phyloP scores from a whole-genome alignment of 2,797 vertebrate species.

The Cetoscarus ocellatus region DNA sequence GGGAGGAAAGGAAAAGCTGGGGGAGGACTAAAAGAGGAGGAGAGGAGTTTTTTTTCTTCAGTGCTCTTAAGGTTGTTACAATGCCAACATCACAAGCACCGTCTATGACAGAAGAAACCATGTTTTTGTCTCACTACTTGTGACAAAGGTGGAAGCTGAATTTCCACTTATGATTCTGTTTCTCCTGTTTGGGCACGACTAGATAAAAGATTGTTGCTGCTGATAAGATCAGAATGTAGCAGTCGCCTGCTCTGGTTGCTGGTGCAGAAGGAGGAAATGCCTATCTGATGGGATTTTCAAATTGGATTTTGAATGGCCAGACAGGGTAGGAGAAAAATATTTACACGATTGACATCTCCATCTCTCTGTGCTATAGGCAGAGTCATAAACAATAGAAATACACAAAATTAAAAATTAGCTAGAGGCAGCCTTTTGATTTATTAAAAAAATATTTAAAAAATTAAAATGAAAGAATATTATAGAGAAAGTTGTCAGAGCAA shows the following conservation, averaged over 20 bases:
- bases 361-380: constrained; percentile 45
- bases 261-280: constrained; percentile 81
- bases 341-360: constrained; percentile 73
- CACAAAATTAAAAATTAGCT: constrained; percentile 38
- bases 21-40: constrained; percentile 62
- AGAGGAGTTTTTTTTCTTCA: constrained; percentile 59
- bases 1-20: constrained; percentile 42
- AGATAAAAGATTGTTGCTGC: constrained; percentile 81
- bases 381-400: constrained; percentile 50
- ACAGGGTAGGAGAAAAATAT: constrained; percentile 73
- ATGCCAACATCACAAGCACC: constrained; percentile 40
- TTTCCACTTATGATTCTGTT: constrained; percentile 71
- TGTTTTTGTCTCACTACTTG: constrained; percentile 45
- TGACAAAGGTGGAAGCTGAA: constrained; percentile 67
- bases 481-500: too few species aligned
- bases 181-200: constrained; percentile 85
- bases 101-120: constrained; percentile 25
- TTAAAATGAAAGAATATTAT: too few species aligned
- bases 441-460: too few species aligned
- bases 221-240: constrained; percentile 87
- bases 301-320: constrained; percentile 81
- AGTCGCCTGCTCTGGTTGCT: constrained; percentile 77
- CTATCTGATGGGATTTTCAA: constrained; percentile 85
- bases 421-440: constrained; percentile 6
- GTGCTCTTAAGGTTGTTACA: constrained; percentile 50